Evolutionary conservation across 1,140 invertebrate genomes (phyloP), one percentile per base, ranked within the genome.

Genomic region (Drosophila neocordata): DNA sequence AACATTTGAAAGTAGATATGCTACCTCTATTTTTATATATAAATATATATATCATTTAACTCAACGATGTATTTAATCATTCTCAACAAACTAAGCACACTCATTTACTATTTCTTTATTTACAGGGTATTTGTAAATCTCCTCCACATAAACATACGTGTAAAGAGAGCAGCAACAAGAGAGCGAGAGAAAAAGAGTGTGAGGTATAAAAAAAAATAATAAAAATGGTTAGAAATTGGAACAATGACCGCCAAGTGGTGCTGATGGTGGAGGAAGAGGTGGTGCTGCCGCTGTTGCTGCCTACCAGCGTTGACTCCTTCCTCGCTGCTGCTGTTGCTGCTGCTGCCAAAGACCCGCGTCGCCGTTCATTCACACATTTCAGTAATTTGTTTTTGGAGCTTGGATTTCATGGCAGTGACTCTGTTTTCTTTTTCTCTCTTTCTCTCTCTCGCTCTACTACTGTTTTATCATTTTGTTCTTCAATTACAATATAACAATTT

Each of bases 171-270:
- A 20, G 41, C 41, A 20, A 22, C 20, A 37, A 22, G 9, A 41
- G 41, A 63, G 27, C 11, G 24, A 51, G 41, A 27, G n/a, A 20
- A 41, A 9, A 11, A 51, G 9, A 61, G 15, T n/a, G 57, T 2
- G 20, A 59, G 37, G 13, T 11, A 41, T 18, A 44, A 55, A 69
- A 56, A 68, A 58, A 60, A 12, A 24, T 41, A 62, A 61, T 68
- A 70, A 81, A 82, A 84, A 77, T 72, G 65, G 81, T 84, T 84
- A 85, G 77, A 84, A 84, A 84, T 84, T 84, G 82, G 81, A 84
- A 84, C 81, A 84, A 85, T 84, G 81, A 84, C 81, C 81, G 77
- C 81, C 81, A 84, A 84, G 81, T 71, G 77, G 73, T 77, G 64
- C 65, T 65, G 65, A 59, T 53, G 63, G 38, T 52, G 64, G 51